Percentiles rank a stretch among this genome's conserved stretches.
phyloP scores from a whole-genome alignment of 2,888 invertebrate genomes.

The Melieria omissa region DNA sequence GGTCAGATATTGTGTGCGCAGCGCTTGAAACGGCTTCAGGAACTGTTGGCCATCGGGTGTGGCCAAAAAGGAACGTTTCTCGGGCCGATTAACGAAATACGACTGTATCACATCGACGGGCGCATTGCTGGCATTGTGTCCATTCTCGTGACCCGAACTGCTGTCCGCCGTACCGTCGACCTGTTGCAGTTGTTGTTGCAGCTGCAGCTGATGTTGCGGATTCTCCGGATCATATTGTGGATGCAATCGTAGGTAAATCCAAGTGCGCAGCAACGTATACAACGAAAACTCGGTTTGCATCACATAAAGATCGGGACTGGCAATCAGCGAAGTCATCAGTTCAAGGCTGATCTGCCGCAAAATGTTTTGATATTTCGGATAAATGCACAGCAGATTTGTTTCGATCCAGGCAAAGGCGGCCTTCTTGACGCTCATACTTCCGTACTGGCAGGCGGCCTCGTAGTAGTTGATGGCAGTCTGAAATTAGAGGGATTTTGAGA shows the following conservation, averaged over 20 bases:
- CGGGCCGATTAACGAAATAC: conserved; percentile 59
- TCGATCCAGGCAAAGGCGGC: conserved; percentile 77
- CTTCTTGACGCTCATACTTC: conserved; percentile 72
- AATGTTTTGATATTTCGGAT: conserved; percentile 70
- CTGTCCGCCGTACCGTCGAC: conserved; percentile 8
- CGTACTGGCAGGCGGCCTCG: conserved; percentile 76
- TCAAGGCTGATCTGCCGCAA: conserved; percentile 74
- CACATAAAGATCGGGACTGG: conserved; percentile 75
- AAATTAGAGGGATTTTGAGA: conserved; percentile 43
- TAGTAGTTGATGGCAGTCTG: conserved; percentile 77
- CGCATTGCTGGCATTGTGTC: conserved; percentile 47
- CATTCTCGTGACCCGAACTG: conserved; percentile 2
- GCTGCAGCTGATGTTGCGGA: conserved; percentile 48
- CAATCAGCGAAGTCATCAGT: conserved; percentile 74
- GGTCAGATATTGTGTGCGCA: conserved; percentile 76
- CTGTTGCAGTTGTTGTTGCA: conserved; percentile 43
- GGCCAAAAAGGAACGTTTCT: conserved; percentile 70
- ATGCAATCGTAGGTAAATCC: conserved; percentile 73
- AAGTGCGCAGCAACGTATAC: conserved; percentile 77
- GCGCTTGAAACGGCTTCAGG: conserved; percentile 72
- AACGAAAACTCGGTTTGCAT: conserved; percentile 83
- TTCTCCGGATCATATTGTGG: conserved; percentile 67
- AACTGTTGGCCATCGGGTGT: conserved; percentile 72
- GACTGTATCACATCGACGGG: conserved; percentile 55
- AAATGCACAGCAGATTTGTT: conserved; percentile 74